Conservation (phyloP, 2,888 invertebrate genomes). For the Homarus gammarus region DNA sequence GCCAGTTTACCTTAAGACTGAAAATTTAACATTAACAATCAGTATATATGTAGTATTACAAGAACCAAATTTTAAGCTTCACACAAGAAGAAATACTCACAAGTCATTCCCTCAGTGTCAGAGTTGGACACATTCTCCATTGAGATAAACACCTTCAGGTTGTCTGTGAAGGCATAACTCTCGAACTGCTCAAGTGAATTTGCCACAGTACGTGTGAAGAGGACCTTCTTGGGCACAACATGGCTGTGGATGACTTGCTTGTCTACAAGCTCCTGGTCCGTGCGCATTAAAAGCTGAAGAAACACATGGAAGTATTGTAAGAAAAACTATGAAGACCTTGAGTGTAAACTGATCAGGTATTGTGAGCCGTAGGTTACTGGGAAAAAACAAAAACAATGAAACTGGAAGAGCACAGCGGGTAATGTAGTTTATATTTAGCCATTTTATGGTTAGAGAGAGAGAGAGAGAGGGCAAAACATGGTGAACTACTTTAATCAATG, state of each 20-base stretch:
- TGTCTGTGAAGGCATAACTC: conserved; percentile 90
- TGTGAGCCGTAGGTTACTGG: neutral
- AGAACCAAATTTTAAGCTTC: neutral
- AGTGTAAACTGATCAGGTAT: neutral
- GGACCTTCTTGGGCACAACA: conserved; percentile 90
- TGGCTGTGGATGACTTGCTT: conserved; percentile 93
- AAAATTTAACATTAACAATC: too few species aligned
- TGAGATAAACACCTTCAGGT: conserved; percentile 88
- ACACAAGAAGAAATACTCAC: conserved; percentile 30
- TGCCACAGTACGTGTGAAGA: conserved; percentile 88
- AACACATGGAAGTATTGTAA: neutral
- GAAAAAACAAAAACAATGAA: neutral
- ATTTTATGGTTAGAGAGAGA: too few species aligned
- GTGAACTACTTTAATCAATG: too few species aligned
- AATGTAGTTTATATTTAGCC: too few species aligned
- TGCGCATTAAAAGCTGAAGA: conserved; percentile 10
- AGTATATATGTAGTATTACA: too few species aligned
- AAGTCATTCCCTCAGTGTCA: neutral
- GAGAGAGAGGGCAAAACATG: too few species aligned
- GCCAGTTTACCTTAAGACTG: too few species aligned
- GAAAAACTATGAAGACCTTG: neutral
- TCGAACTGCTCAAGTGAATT: conserved; percentile 85
- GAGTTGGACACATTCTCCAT: conserved; percentile 77
- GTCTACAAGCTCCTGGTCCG: conserved; percentile 84
- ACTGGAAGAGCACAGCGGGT: neutral